Evolutionary conservation across 2,888 invertebrate genomes (phyloP).

Genomic region (Drosophila fulvimacula): DNA sequence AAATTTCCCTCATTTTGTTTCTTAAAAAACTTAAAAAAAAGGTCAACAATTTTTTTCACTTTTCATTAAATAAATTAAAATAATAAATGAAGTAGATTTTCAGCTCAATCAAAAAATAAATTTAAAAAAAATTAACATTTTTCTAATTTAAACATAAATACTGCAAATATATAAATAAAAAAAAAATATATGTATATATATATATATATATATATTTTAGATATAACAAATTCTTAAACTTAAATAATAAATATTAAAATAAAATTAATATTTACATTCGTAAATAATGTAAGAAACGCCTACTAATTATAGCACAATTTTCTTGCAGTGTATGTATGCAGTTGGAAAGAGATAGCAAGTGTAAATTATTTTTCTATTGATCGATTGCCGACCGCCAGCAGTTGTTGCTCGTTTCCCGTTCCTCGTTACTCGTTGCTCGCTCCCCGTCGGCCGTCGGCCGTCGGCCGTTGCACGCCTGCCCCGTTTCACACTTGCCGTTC

Average conservation of each 20-base stretch:
- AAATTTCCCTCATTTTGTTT: too few relatives aligned
- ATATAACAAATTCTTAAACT: too few relatives aligned
- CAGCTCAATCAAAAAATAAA: too few relatives aligned
- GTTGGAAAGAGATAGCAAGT: constrained; percentile 30
- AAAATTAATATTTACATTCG: background rate
- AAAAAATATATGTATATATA: too few relatives aligned
- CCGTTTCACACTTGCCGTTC: background rate
- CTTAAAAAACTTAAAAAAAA: too few relatives aligned
- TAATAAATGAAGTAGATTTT: too few relatives aligned
- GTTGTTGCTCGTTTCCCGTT: constrained; percentile 17
- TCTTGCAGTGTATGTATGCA: constrained; percentile 25
- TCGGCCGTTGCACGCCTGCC: background rate
- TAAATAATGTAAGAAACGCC: background rate
- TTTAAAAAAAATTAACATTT: background rate
- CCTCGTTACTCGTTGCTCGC: constrained; percentile 1
- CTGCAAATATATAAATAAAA: too few relatives aligned
- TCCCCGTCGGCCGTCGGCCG: background rate
- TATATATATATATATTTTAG: background rate
- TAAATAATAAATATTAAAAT: background rate
- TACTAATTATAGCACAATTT: background rate
- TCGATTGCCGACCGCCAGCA: constrained; percentile 31
- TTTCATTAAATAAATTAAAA: too few relatives aligned
- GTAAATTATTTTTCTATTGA: constrained; percentile 38
- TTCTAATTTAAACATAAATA: too few relatives aligned
- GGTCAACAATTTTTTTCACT: too few relatives aligned